phyloP scores from a whole-genome alignment of 2,888 invertebrate genomes.

The Halictus ligatus region DNA sequence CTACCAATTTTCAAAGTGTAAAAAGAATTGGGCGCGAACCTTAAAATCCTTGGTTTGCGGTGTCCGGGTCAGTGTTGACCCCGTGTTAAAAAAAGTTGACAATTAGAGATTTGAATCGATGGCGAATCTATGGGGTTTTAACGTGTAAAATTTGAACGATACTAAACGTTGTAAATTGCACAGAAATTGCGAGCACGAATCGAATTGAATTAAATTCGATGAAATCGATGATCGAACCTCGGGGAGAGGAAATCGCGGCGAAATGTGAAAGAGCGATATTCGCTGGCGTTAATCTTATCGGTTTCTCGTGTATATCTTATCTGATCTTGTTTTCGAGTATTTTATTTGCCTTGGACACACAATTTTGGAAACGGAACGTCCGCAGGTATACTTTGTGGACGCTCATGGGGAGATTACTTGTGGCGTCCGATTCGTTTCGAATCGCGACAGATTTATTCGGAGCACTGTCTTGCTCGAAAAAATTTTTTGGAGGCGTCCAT shows the following conservation, averaged over 20 bases:
- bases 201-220: not conserved
- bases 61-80: not conserved
- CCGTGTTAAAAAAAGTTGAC: not conserved
- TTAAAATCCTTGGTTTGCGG: not conserved
- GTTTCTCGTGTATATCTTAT: conserved; percentile 75
- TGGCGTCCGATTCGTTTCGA: not conserved
- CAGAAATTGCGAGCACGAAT: not conserved
- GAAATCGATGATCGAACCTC: not conserved
- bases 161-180: too few relatives aligned
- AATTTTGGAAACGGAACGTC: conserved; percentile 44
- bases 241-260: not conserved
- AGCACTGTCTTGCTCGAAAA: not conserved
- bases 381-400: not conserved
- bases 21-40: not conserved
- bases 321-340: conserved; percentile 78
- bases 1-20: not conserved
- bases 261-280: conserved; percentile 69
- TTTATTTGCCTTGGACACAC: conserved; percentile 75
- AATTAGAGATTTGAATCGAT: not conserved
- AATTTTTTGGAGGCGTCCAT: fast-evolving
- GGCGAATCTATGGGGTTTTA: not conserved
- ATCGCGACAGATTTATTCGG: not conserved
- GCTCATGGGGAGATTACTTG: not conserved
- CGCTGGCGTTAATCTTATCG: conserved; percentile 79
- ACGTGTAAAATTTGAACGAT: not conserved